Evolutionary conservation across 2,888 invertebrate genomes (phyloP).

Genomic region (Hetaerina titia): DNA sequence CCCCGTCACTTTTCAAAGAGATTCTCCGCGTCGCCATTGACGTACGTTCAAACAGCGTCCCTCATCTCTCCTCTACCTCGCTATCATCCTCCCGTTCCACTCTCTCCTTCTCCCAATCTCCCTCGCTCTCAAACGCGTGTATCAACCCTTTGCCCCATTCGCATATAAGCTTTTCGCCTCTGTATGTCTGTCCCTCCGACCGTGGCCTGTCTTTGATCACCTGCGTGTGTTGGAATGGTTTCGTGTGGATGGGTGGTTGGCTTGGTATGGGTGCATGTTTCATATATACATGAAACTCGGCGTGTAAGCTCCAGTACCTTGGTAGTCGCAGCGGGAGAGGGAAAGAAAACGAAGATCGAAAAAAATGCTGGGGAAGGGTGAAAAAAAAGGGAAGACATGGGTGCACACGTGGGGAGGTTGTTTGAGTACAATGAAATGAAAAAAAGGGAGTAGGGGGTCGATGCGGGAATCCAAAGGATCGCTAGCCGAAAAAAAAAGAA

Average conservation of each 20-base stretch:
- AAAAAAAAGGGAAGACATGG: too few relatives aligned
- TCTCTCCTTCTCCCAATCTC: neutral
- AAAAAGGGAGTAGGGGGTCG: too few relatives aligned
- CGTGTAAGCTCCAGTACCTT: too few relatives aligned
- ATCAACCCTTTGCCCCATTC: too few relatives aligned
- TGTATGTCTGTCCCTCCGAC: neutral
- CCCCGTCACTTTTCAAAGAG: slow-evolving; percentile 40
- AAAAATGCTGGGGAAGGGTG: too few relatives aligned
- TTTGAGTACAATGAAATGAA: too few relatives aligned
- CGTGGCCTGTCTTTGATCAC: slow-evolving; percentile 52
- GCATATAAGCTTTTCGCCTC: too few relatives aligned
- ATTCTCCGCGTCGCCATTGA: slow-evolving; percentile 41
- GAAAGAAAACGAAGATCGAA: too few relatives aligned
- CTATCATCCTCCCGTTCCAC: neutral
- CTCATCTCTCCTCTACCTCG: neutral
- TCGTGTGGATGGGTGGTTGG: neutral
- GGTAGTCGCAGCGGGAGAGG: too few relatives aligned
- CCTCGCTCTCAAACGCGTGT: slow-evolving; percentile 25
- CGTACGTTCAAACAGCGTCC: neutral
- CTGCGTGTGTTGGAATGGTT: neutral
- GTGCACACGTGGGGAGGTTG: too few relatives aligned
- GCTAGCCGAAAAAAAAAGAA: too few relatives aligned
- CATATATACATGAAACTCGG: neutral
- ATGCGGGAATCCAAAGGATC: too few relatives aligned
- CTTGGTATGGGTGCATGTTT: neutral